Conservation (phyloP, 2,797 vertebrate genomes). For the Lacerta bilineata region DNA sequence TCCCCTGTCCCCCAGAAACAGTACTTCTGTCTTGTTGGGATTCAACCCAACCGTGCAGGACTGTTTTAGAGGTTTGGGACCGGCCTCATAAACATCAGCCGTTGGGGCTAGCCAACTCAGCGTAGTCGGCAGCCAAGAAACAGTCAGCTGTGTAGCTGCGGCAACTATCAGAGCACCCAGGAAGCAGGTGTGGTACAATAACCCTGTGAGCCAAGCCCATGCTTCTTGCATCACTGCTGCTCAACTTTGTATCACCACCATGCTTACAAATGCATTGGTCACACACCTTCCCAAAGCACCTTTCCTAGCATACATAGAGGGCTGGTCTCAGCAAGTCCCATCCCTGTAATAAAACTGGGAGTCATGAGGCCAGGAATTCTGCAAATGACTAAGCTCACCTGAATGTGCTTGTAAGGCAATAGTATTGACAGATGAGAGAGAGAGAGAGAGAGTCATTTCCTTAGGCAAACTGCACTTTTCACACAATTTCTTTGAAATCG, state of each 20-base stretch:
- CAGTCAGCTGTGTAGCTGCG: background rate
- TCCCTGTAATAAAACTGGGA: background rate
- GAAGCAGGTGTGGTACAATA: background rate
- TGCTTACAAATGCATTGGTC: background rate
- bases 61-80: background rate
- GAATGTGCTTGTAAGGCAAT: background rate
- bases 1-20: no score
- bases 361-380: background rate
- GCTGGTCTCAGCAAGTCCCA: slow-evolving; percentile 5
- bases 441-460: slow-evolving; percentile 7
- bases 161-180: background rate
- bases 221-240: background rate
- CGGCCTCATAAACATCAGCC: background rate
- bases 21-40: no score
- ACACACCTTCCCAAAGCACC: background rate
- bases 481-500: background rate
- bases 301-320: background rate
- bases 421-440: background rate
- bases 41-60: background rate
- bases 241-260: slow-evolving; percentile 7
- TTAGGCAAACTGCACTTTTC: slow-evolving; percentile 4
- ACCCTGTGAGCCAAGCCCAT: background rate
- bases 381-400: slow-evolving; percentile 1
- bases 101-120: background rate
- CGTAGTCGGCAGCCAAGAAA: background rate